Evolutionary conservation across 2,888 invertebrate genomes (phyloP).

Genomic region (Brenthis ino): DNA sequence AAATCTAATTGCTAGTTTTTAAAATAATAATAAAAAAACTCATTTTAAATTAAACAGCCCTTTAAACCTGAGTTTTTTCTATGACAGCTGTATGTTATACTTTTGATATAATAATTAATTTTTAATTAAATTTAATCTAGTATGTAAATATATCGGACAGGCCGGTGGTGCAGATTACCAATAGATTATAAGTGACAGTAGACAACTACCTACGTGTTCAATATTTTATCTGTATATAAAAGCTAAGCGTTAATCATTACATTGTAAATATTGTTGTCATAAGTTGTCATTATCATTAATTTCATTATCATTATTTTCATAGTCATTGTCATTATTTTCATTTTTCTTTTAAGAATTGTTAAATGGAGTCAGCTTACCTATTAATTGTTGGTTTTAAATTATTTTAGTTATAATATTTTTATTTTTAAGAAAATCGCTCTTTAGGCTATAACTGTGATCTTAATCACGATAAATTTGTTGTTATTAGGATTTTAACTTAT

Average conservation of each 20-base stretch:
- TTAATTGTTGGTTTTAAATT: constrained; percentile 25
- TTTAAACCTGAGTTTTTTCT: too few relatives aligned
- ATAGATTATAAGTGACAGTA: constrained; percentile 62
- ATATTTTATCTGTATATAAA: constrained; percentile 53
- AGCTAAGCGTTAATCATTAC: constrained; percentile 34
- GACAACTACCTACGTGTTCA: constrained; percentile 73
- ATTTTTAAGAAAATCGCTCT: constrained; percentile 56
- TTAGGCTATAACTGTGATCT: constrained; percentile 78
- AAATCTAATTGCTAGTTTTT: too few relatives aligned
- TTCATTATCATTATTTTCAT: constrained; percentile 8
- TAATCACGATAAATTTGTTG: constrained; percentile 59
- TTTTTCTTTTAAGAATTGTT: constrained; percentile 15
- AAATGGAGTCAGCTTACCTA: constrained; percentile 41
- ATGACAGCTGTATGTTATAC: too few relatives aligned
- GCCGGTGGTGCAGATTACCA: constrained; percentile 83
- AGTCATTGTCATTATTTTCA: constrained; percentile 1
- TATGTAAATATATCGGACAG: constrained; percentile 51
- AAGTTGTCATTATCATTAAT: constrained; percentile 8
- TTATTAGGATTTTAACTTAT: constrained; percentile 16
- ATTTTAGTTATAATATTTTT: constrained; percentile 17
- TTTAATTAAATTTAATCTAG: constrained; percentile 17
- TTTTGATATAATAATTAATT: too few relatives aligned
- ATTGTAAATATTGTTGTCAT: constrained; percentile 16
- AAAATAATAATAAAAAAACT: too few relatives aligned
- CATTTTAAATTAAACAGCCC: too few relatives aligned